These are phyloP conservation scores for Rousettus leschenaultii DNA, from an alignment of 2,113 vertebrate species.

Conservation along the genomic window DNA sequence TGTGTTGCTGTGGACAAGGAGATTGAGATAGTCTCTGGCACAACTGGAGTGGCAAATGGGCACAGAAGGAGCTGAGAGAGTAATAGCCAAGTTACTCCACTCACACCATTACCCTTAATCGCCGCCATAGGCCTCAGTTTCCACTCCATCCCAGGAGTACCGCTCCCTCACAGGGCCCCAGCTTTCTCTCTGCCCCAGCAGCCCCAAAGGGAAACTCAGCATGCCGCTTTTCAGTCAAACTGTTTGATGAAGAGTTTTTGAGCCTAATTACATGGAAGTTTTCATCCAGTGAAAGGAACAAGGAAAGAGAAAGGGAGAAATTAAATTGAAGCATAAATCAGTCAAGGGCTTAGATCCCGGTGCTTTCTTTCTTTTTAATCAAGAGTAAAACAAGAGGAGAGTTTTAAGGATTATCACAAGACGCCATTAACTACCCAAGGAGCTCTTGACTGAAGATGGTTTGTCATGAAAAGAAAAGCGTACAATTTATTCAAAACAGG, in stretches of 20 bases:
- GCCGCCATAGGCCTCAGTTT: background rate
- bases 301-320: slow-evolving; percentile 71
- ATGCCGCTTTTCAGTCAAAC: slow-evolving; percentile 66
- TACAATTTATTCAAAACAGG: slow-evolving; percentile 41
- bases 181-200: slow-evolving; percentile 28
- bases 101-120: background rate
- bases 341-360: slow-evolving; percentile 65
- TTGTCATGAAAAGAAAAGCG: slow-evolving; percentile 64
- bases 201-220: slow-evolving; percentile 37
- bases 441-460: slow-evolving; percentile 70
- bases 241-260: slow-evolving; percentile 69
- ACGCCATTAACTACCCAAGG: slow-evolving; percentile 70
- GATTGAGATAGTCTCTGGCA: background rate
- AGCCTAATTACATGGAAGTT: slow-evolving; percentile 75
- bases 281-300: slow-evolving; percentile 67
- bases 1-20: background rate
- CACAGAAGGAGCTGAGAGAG: background rate
- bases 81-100: background rate
- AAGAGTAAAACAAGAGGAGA: slow-evolving; percentile 73
- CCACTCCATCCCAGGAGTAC: background rate
- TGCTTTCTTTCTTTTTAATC: slow-evolving; percentile 78
- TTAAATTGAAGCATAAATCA: slow-evolving; percentile 79
- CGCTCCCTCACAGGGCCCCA: background rate
- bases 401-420: slow-evolving; percentile 77
- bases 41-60: background rate